Base-by-base conservation (phyloP, 1,140 invertebrate species). In the Eueides isabella region DNA sequence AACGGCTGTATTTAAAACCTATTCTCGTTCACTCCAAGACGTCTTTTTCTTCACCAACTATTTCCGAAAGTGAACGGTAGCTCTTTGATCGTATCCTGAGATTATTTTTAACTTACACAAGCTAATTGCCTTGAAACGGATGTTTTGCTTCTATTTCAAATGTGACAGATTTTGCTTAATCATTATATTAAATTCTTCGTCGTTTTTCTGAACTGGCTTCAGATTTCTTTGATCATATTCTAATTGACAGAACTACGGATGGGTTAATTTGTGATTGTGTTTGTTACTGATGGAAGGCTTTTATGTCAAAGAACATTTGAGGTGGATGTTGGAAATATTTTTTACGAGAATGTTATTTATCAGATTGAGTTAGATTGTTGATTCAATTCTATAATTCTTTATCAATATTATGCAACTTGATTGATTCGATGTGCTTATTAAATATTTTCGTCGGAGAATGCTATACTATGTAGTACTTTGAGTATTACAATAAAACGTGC, bases 131-230 rank as follows among this genome's bases (percentile, higher is more conserved):
- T 12, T 7, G 48, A 55, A 55, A 55, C 48, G 48, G 48, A 55
- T 55, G 48, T 55, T 55, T 55, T 55, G 48, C 48, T 55, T 55
- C 48, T 55, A 26, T 55, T 55, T 26, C 48, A 55, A 55, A 55
- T 55, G 48, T 55, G 48, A 55, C 48, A 55, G 48, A 55, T 55
- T 55, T 23, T 23, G 23, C 48, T 55, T 55, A 55, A 55, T 55
- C 48, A 55, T 55, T 55, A 12, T 55, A 55, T 55, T 55, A 55
- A 26, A 55, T 55, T 55, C 9, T 55, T 23, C 6, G 11, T 26
- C 16, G 23, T 26, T 55, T 55, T 55, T 55, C 7, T 38, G 2
- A 55, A n/a, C 23, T 55, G 19, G 12, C 48, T 55, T 14, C 11
- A 4, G 12, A 55, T 4, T 23, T 4, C 23, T 55, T 55, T 55